Base-by-base conservation (phyloP, 2,113 vertebrate genomes). In the Lepisosteus osseus region DNA sequence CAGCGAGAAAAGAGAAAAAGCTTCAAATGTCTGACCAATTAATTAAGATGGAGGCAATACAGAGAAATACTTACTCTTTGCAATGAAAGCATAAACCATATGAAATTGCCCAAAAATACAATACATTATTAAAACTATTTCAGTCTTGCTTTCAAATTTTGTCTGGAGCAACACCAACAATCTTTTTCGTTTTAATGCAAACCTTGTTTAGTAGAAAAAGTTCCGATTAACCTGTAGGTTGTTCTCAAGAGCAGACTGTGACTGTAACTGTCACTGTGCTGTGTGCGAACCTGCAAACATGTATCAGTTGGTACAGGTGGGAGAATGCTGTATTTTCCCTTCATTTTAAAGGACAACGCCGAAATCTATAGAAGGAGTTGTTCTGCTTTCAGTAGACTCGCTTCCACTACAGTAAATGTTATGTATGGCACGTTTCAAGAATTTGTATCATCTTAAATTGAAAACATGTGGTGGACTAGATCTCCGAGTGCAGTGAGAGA, bases 391-490 rank as follows among this genome's bases (percentile, higher is more conserved):
- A 79, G 72, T 74, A 45, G 77, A 40, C 74, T 56, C 72, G 80
- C 78, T 83, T 83, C 77, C 73, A 81, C 76, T 71, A 67, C 72
- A 66, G 78, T 56, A 44, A 56, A 54, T 64, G 64, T 54, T 15
- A 67, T 43, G 40, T 47, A 54, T 64, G 51, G 44, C 68, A 77
- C 74, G 67, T n/a, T 72, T 76, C 45, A 74, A 71, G 79, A 72
- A 83, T 76, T 76, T 76, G 83, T 78, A 74, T 68, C 41, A 74
- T 79, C 81, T 86, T 83, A 83, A 78, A 85, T 75, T 85, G 80
- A 81, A 83, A 88, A 86, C 80, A 83, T 79, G 76, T 82, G 84
- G 80, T 77, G 68, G 69, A 40, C 69, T 17, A 44, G 2, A 13
- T 55, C 42, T 62, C 15, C 74, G 75, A 85, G 81, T 73, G 69